phyloP scores from a whole-genome alignment of 2,888 invertebrate species.

The Rhagophthalmus giganteus region DNA sequence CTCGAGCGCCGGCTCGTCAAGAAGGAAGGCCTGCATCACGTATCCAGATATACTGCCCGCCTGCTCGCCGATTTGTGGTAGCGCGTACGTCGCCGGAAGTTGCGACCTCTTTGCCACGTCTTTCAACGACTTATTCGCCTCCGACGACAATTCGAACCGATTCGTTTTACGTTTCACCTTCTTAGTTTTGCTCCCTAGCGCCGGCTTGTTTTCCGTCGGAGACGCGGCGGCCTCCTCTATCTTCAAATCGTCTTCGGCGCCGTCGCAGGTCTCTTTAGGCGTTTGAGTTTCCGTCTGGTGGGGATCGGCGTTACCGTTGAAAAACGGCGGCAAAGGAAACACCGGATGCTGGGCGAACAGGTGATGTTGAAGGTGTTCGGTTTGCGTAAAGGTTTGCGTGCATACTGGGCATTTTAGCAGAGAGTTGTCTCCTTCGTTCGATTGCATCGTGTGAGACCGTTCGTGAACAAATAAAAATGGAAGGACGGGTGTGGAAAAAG shows the following conservation, averaged over 20 bases:
- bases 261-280: conserved; percentile 43
- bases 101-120: conserved; percentile 61
- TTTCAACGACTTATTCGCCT: conserved; percentile 57
- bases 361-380: conserved; percentile 65
- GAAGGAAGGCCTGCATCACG: conserved; percentile 91
- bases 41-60: conserved; percentile 54
- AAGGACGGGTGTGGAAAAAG: conserved; percentile 85
- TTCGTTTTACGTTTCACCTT: conserved; percentile 43
- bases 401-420: conserved; percentile 63
- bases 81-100: conserved; percentile 66
- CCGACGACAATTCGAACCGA: conserved; percentile 49
- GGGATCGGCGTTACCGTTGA: conserved; percentile 53
- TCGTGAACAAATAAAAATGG: conserved; percentile 92
- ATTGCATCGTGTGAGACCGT: conserved; percentile 67
- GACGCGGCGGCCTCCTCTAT: conserved; percentile 44
- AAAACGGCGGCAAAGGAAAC: conserved; percentile 49
- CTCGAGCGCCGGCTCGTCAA: conserved; percentile 64
- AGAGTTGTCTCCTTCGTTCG: conserved; percentile 40
- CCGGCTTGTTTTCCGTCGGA: conserved; percentile 21
- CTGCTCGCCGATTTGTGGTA: conserved; percentile 57
- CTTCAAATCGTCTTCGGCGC: conserved; percentile 44
- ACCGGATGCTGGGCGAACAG: conserved; percentile 64
- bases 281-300: conserved; percentile 43
- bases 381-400: conserved; percentile 61
- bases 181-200: conserved; percentile 51